Percentiles rank a stretch among this genome's conserved stretches.
Evolutionary conservation across 92 coral and sea anemone species (phyloP).

Genomic region (Porites evermanni): DNA sequence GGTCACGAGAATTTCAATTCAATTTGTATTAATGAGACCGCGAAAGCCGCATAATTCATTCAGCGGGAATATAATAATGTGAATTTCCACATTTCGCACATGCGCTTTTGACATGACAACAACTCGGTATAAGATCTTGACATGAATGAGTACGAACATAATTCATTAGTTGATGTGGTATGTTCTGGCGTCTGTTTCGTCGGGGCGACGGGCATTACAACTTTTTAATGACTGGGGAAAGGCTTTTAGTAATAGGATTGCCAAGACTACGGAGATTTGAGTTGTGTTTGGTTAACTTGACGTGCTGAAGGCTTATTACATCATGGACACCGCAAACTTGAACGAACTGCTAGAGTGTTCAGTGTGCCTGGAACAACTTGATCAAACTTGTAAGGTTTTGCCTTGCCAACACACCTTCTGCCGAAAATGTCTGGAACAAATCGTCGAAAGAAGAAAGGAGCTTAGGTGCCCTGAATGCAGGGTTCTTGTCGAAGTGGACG

Average conservation of each 20-base stretch:
- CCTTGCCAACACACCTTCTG: conserved; percentile 99
- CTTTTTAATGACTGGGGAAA: not conserved
- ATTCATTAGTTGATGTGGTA: not conserved
- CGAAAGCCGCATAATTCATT: conserved; percentile 8
- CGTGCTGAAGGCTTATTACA: not conserved
- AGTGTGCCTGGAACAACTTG: conserved; percentile 91
- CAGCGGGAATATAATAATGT: conserved; percentile 16
- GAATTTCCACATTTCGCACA: conserved; percentile 27
- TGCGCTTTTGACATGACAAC: conserved; percentile 42
- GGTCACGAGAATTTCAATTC: too few relatives aligned
- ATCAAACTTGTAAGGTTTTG: conserved; percentile 91
- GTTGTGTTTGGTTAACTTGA: not conserved
- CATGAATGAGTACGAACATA: conserved; percentile 7
- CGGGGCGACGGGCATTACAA: not conserved
- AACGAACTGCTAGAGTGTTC: conserved; percentile 94
- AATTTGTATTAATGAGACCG: too few relatives aligned
- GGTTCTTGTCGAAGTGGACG: conserved; percentile 78
- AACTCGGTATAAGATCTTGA: not conserved
- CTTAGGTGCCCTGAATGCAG: conserved; percentile 97
- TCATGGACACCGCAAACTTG: conserved; percentile 82
- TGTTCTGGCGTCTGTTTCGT: conserved; percentile 4
- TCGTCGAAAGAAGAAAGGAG: conserved; percentile 84
- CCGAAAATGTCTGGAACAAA: conserved; percentile 83
- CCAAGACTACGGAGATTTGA: not conserved
- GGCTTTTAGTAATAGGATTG: not conserved